Conservation (phyloP, 2,797 vertebrate genomes). For the Pseudocheirus occidentalis region DNA sequence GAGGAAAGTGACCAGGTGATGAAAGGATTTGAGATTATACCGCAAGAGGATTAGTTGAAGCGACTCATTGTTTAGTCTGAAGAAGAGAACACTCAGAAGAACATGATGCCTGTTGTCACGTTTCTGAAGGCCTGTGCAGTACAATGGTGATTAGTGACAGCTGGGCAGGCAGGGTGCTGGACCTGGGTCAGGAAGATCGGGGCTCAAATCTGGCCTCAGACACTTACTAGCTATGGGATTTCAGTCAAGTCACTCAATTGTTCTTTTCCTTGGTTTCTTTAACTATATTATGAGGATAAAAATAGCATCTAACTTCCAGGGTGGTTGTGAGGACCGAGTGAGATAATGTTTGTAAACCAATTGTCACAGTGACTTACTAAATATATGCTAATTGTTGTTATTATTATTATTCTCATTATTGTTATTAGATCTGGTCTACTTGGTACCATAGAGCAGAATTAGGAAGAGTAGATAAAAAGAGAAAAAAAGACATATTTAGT, state of each 20-base stretch:
- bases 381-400: too few relatives aligned
- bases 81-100: not conserved
- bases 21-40: not conserved
- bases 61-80: not conserved
- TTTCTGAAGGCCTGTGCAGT: not conserved
- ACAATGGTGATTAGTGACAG: not conserved
- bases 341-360: not conserved
- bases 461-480: not conserved
- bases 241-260: not conserved
- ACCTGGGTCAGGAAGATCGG: not conserved
- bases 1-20: not conserved
- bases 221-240: not conserved
- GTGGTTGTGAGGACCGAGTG: not conserved
- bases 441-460: not conserved
- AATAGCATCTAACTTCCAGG: not conserved
- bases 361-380: not conserved
- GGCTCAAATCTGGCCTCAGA: not conserved
- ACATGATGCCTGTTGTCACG: not conserved
- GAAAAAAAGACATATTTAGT: not conserved
- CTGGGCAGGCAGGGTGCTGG: not conserved
- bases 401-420: not conserved
- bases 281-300: not conserved
- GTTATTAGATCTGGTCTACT: not conserved
- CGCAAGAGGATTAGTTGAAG: not conserved
- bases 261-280: not conserved